A percentile compares a stretch with the other conserved stretches of the same genome.
phyloP scores from a whole-genome alignment of 2,113 vertebrate species.

The Tragelaphus scriptus region DNA sequence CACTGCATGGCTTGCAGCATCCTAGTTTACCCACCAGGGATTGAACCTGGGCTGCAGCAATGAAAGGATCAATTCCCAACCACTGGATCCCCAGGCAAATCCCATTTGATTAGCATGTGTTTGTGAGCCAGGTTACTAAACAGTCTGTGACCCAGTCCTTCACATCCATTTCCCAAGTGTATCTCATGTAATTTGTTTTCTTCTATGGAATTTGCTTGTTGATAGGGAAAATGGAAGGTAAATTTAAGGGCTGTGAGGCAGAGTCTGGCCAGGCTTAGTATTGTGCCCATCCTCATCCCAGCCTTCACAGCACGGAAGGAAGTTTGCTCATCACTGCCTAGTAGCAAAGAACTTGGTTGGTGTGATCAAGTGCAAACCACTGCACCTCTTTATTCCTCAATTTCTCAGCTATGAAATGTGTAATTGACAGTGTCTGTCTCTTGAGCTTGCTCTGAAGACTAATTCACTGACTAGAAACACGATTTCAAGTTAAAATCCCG shows the following conservation, averaged over 20 bases:
- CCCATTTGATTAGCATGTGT: background rate
- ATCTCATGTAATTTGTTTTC: background rate
- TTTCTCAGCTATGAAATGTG: background rate
- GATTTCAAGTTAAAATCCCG: background rate
- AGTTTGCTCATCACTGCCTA: rapidly evolving
- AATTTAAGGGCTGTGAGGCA: background rate
- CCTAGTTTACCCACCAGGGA: background rate
- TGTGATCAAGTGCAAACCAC: background rate
- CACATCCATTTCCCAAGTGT: background rate
- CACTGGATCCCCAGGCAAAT: background rate
- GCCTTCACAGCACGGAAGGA: rapidly evolving
- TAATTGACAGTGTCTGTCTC: background rate
- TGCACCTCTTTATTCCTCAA: background rate
- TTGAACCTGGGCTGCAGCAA: background rate
- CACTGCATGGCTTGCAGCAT: rapidly evolving
- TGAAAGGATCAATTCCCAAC: background rate
- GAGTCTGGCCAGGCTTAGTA: background rate
- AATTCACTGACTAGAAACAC: background rate
- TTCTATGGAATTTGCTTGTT: background rate
- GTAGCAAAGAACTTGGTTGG: rapidly evolving
- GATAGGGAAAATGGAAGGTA: background rate
- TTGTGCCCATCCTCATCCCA: rapidly evolving
- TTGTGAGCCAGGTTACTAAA: background rate
- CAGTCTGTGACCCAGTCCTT: no score
- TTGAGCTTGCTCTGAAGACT: background rate